phyloP scores from a whole-genome alignment of 2,888 invertebrate genomes.

The Tuta absoluta region DNA sequence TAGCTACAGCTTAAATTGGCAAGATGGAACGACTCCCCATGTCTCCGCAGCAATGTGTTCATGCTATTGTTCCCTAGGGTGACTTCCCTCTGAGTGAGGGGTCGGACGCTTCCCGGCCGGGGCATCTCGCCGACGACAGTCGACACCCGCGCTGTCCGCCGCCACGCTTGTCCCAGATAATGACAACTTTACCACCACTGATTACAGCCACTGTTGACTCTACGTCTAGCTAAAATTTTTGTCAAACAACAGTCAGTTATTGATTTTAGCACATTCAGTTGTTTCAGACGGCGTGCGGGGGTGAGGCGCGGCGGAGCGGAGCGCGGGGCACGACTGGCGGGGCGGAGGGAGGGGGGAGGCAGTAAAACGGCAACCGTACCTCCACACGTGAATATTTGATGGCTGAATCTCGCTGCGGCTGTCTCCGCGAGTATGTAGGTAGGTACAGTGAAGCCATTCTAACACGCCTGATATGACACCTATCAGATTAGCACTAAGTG shows the following conservation, averaged over 20 bases:
- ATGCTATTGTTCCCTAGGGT: constrained; percentile 22
- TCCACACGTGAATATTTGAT: constrained; percentile 79
- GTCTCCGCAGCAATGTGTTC: constrained; percentile 6
- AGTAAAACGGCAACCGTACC: constrained; percentile 74
- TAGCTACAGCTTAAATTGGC: neutral
- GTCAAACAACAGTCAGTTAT: constrained; percentile 72
- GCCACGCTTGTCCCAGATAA: neutral
- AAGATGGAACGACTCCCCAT: constrained; percentile 3
- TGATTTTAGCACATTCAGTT: constrained; percentile 79
- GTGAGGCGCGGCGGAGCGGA: constrained; percentile 22
- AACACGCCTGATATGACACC: constrained; percentile 19
- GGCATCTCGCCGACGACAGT: too few relatives aligned
- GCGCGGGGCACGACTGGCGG: constrained; percentile 42
- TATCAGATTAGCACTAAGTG: constrained; percentile 38
- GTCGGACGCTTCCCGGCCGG: neutral
- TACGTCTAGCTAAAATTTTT: constrained; percentile 55
- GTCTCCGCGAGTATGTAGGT: constrained; percentile 50
- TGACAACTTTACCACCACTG: neutral
- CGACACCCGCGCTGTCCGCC: neutral
- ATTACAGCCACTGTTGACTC: constrained; percentile 32
- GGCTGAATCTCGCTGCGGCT: constrained; percentile 72
- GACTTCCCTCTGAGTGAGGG: constrained; percentile 17
- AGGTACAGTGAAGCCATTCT: too few relatives aligned
- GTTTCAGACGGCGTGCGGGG: constrained; percentile 64
- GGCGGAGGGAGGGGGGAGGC: constrained; percentile 48